Conservation (phyloP, 2,113 vertebrate genomes). For the Boleophthalmus pectinirostris region DNA sequence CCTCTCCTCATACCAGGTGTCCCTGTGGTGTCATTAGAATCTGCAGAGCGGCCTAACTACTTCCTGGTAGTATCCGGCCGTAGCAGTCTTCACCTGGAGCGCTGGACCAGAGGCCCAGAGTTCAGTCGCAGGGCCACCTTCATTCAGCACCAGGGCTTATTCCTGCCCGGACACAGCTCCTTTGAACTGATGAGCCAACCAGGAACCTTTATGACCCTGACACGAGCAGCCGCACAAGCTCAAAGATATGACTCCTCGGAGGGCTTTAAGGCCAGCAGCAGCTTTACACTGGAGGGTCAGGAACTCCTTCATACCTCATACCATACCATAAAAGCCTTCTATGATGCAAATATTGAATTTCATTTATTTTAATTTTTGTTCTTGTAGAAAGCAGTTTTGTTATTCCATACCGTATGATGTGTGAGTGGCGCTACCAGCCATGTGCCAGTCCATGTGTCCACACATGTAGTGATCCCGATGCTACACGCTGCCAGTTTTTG, state of each 20-base stretch:
- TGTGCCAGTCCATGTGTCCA: conserved; percentile 91
- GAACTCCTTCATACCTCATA: conserved; percentile 4
- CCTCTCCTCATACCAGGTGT: conserved; percentile 70
- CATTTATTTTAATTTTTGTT: conserved; percentile 15
- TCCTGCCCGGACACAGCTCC: conserved; percentile 85
- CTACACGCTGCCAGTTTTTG: conserved; percentile 87
- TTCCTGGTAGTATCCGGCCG: conserved; percentile 83
- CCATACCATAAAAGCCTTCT: not conserved
- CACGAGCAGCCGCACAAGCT: conserved; percentile 76
- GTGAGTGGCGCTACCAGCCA: conserved; percentile 93
- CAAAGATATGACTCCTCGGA: conserved; percentile 86
- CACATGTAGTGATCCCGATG: conserved; percentile 89
- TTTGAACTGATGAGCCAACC: conserved; percentile 90
- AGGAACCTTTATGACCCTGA: conserved; percentile 87
- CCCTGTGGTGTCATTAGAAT: conserved; percentile 89
- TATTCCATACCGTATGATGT: conserved; percentile 93
- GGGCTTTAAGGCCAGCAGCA: conserved; percentile 88
- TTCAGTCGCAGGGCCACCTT: conserved; percentile 87
- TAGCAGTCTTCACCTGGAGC: conserved; percentile 80
- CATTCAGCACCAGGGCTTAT: conserved; percentile 91
- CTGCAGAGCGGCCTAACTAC: conserved; percentile 95
- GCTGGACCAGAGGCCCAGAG: conserved; percentile 81
- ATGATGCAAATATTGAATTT: not conserved
- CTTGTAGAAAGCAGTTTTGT: conserved; percentile 85
- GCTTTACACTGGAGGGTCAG: conserved; percentile 92